Percentiles rank a stretch among this genome's conserved stretches.
Conservation (phyloP, 2,113 vertebrate genomes). For the Odocoileus virginianus region DNA sequence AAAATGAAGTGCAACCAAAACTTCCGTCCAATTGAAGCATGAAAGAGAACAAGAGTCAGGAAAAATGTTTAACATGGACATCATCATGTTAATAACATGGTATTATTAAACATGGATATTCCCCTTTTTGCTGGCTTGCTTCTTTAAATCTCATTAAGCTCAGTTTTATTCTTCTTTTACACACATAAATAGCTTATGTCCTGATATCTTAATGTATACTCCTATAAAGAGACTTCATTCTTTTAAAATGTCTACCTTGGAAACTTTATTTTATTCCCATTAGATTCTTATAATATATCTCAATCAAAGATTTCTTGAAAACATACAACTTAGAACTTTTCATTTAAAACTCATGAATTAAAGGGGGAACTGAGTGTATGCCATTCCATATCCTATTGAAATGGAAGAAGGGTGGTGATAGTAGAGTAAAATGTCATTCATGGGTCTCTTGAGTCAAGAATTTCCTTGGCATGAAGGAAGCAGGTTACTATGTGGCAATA, state of each 20-base stretch:
- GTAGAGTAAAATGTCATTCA: not conserved
- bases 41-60: not conserved
- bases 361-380: not conserved
- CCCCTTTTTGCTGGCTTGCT: not conserved
- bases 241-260: not conserved
- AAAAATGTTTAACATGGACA: not conserved
- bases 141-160: not conserved
- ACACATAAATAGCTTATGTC: not conserved
- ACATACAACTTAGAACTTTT: not conserved
- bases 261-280: not conserved
- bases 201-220: not conserved
- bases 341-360: not conserved
- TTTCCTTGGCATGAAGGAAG: not conserved
- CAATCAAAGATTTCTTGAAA: not conserved
- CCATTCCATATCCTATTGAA: not conserved
- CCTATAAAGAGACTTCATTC: not conserved
- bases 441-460: not conserved
- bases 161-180: not conserved
- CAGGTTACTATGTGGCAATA: not conserved
- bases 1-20: not conserved
- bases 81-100: not conserved
- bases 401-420: accelerated
- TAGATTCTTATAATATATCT: not conserved
- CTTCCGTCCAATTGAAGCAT: not conserved
- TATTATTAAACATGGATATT: not conserved